Evolutionary conservation across 1,140 invertebrate species (phyloP), one percentile per base, ranked within the genome.

Genomic region (Drosophila parvula): DNA sequence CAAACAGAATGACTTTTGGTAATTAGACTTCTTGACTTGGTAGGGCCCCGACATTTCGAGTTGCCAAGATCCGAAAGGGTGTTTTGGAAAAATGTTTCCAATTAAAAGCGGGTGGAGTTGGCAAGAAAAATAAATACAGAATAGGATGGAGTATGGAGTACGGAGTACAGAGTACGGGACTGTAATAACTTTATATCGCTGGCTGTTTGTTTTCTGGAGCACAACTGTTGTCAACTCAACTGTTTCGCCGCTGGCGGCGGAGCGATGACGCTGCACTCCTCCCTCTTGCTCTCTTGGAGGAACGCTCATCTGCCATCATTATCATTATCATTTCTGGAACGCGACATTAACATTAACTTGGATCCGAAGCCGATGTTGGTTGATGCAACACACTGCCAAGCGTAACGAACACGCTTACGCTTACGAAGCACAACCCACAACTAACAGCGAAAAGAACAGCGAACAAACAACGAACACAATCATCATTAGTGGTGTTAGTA

Each of bases 291-390:
- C 44, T 53, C 48, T 44, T 36, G 22, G 10, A 22, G 30, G 34
- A 38, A 12, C 38, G 38, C 40, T 71, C 68, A 58, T 58, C 51
- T 59, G 44, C 50, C 43, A 22, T 28, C 58, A 48, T 48, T 32
- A 59, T 88, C 85, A 88, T 88, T 88, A 89, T 88, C 79, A 89
- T 80, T 83, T 89, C 73, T 88, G 81, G 79, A 88, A 88, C 80
- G 82, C 79, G 79, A 78, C 84, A 80, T 80, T 71, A 80, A 80
- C 84, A 89, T 82, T 88, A 86, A 85, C 50, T 81, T 74, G 47
- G 74, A 51, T 44, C 58, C 71, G 51, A 65, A 57, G 55, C 22
- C 48, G 59, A 62, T 77, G 51, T 59, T 67, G 50, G 80, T 73
- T 88, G 80, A 83, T 88, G 83, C 84, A 88, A 55, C 51, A 55